Evolutionary conservation across 2,888 invertebrate species (phyloP).

Genomic region (Scaeva pyrastri): DNA sequence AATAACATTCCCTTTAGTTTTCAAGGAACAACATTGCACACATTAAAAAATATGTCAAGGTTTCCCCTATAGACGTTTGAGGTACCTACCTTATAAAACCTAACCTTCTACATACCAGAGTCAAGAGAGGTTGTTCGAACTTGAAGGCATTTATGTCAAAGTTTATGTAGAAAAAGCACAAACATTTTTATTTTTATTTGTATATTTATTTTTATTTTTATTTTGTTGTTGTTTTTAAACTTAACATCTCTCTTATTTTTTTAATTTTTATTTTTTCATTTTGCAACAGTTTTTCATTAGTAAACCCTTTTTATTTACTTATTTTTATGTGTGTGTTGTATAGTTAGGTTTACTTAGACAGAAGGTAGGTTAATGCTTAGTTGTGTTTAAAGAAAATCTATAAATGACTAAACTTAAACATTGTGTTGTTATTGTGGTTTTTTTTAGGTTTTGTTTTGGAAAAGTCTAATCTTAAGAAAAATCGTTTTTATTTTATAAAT

Average conservation of each 20-base stretch:
- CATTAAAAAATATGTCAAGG: conserved; percentile 75
- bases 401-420: too few relatives aligned
- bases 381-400: too few relatives aligned
- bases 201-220: neutral
- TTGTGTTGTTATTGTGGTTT: too few relatives aligned
- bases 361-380: too few relatives aligned
- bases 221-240: conserved; percentile 16
- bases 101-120: neutral
- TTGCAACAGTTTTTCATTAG: conserved; percentile 31
- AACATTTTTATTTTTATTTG: conserved; percentile 1
- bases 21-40: conserved; percentile 55
- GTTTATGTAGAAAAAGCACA: conserved; percentile 26
- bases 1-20: conserved; percentile 64
- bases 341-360: neutral
- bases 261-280: neutral
- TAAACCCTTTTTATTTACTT: conserved; percentile 22
- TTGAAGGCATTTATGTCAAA: conserved; percentile 26
- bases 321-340: neutral
- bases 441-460: too few relatives aligned
- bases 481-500: too few relatives aligned
- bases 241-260: conserved; percentile 29
- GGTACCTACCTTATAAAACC: neutral
- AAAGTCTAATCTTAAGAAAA: too few relatives aligned
- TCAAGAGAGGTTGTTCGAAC: conserved; percentile 8
- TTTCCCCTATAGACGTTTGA: conserved; percentile 34